A percentile compares a stretch with the other conserved stretches of the same genome.
Evolutionary conservation across 2,113 vertebrate genomes (phyloP).

Genomic region (Bolborhynchus lineola): DNA sequence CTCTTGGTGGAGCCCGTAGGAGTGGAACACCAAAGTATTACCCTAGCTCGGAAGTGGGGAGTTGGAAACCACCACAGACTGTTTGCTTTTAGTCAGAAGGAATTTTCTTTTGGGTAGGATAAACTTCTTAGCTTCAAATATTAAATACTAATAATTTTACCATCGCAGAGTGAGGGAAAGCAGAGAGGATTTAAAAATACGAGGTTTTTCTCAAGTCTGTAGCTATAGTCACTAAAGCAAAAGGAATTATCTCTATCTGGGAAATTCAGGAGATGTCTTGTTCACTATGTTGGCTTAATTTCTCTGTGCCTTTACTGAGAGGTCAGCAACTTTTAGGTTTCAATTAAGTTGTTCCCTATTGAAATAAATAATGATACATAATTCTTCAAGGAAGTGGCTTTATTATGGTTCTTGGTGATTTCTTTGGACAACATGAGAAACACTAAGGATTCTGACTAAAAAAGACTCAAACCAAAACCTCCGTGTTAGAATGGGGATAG

Average conservation of each 20-base stretch:
- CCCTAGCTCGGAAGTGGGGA: not conserved
- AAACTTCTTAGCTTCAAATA: not conserved
- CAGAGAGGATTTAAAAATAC: not conserved
- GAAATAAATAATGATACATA: not conserved
- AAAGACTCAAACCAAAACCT: not conserved
- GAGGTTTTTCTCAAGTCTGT: not conserved
- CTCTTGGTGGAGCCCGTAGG: not conserved
- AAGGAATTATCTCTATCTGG: fast-evolving
- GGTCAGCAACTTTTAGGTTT: not conserved
- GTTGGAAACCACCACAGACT: fast-evolving
- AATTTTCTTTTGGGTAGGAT: not conserved
- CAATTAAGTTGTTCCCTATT: not conserved
- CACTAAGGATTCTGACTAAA: not conserved
- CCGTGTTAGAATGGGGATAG: not conserved
- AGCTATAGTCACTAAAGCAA: not conserved
- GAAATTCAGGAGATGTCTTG: not conserved
- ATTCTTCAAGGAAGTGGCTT: not conserved
- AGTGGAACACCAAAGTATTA: not conserved
- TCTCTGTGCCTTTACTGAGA: not conserved
- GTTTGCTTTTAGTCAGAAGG: not conserved
- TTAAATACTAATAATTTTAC: not conserved
- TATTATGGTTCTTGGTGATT: not conserved
- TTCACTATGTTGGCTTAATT: not conserved
- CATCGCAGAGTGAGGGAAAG: not conserved
- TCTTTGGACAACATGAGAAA: not conserved